These are phyloP conservation scores for Calypte anna DNA, from an alignment of 2,113 vertebrate genomes.

Conservation along the genomic window DNA sequence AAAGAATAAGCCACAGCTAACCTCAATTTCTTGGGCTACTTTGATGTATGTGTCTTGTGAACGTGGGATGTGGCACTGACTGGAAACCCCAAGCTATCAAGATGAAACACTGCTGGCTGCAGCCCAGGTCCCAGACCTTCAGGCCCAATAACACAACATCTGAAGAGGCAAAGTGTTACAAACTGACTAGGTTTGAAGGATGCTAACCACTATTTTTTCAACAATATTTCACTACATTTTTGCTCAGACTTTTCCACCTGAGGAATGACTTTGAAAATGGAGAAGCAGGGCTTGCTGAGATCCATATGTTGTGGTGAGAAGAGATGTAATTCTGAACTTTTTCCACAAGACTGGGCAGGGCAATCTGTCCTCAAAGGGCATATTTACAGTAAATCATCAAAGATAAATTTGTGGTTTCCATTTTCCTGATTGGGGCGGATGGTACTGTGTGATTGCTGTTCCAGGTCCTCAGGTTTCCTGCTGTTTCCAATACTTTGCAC, in stretches of 20 bases:
- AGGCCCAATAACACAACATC: background rate
- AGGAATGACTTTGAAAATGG: background rate
- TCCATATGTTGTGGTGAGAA: conserved; percentile 16
- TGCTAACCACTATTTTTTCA: background rate
- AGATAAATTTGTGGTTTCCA: conserved; percentile 52
- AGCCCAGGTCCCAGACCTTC: background rate
- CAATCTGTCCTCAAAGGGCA: conserved; percentile 52
- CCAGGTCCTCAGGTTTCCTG: conserved; percentile 36
- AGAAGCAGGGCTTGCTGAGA: conserved; percentile 42
- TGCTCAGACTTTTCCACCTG: background rate
- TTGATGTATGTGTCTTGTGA: background rate
- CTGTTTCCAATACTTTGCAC: conserved; percentile 58
- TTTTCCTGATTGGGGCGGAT: conserved; percentile 45
- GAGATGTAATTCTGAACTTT: conserved; percentile 11
- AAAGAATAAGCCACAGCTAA: background rate
- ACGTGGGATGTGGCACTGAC: background rate
- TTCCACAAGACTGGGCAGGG: conserved; percentile 45
- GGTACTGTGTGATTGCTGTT: conserved; percentile 32
- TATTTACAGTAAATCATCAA: conserved; percentile 63
- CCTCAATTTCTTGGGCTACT: background rate
- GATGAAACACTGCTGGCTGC: background rate
- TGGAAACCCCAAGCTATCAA: background rate
- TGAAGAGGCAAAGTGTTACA: background rate
- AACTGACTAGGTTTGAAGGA: background rate
- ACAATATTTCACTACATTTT: background rate